Base-by-base conservation (phyloP, 2,888 invertebrate species). In the Drosophila greeni region DNA sequence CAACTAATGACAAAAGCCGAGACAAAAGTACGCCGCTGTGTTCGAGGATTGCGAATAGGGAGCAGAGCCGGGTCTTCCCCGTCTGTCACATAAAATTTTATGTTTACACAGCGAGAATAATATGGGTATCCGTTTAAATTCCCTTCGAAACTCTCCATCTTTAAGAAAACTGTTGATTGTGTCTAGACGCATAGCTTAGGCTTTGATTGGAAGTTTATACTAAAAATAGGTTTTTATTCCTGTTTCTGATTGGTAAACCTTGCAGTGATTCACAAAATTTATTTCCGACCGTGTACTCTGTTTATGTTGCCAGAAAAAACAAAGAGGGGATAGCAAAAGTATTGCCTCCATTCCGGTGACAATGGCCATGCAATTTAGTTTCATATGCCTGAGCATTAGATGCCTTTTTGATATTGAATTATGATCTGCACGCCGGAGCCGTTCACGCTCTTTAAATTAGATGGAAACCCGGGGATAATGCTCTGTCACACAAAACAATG, bases 1-100 rank as follows among this genome's bases (percentile, higher is more conserved):
- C 74, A 79, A 79, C 79, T 79, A 79, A 79, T 79, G 79, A 80
- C 79, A 82, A 75, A 77, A 82, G 67, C 69, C 80, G 70, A 80
- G 82, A 80, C 79, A 80, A 80, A 82, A 80, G 79, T 80, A 75
- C 69, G 53, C 60, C 51, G 69, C 52, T 62, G 47, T 53, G 68
- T 57, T 60, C 29, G 45, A 62, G 39, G 23, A 68, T 48, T 56
- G 62, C 47, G 61, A 65, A 66, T 39, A 29, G 43, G 26, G 43
- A 26, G 66, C 45, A 23, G 43, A 20, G 20, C 14, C 45, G 24
- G 24, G 60, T 53, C 64, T 60, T 62, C 3, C 58, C 45, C 45
- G 59, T 47, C 59, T 73, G 74, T 75, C 75, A 75, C 75, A 82
- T 80, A 80, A 80, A 80, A 82, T 80, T 75, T 82, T 70, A 82